Evolutionary conservation across 2,888 invertebrate species (phyloP), one percentile per base, ranked within the genome.

Genomic region (Clitarchus hookeri): DNA sequence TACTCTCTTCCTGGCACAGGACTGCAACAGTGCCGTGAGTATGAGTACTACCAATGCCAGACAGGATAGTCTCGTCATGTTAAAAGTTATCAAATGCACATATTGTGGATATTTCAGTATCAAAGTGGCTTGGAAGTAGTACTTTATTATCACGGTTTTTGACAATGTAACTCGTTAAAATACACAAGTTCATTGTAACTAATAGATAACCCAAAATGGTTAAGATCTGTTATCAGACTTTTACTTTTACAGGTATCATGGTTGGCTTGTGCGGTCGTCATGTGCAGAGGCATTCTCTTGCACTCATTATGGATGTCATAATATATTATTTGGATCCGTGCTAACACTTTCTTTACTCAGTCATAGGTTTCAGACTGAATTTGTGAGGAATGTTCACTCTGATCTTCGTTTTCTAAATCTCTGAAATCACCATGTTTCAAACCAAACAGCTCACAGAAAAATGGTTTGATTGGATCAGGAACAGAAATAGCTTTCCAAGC

Each of bases 241-340:
- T 79, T 79, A n/a, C 79, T 79, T 36, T 36, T 36, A 36, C 36
- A 36, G 36, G 36, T 1, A 36, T 36, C 36, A 36, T 36, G 4
- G 36, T 3, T 36, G 1, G 36, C 79, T 79, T 79, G 23, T 79
- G 79, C 4, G 0, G 23, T 79, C n/a, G 6, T 13, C 13, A 19
- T n/a, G 23, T 79, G 13, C 0, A 79, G 79, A 13, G 79, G 79
- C 0, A n/a, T 79, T 79, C 79, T 79, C 27, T 79, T 79, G 26
- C 25, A 23, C 23, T n/a, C 79, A 79, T 79, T n/a, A n/a, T 79
- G 79, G 79, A 79, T 79, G 27, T 27, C 79, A 79, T 79, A 8
- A 79, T 79, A 79, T 12, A 79, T 79, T 16, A n/a, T 79, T 79
- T 79, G 79, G 25, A 79, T n/a, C 79, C 6, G 26, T 13, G 25